phyloP scores from a whole-genome alignment of 2,888 invertebrate species.

The Pyrgus malvae region DNA sequence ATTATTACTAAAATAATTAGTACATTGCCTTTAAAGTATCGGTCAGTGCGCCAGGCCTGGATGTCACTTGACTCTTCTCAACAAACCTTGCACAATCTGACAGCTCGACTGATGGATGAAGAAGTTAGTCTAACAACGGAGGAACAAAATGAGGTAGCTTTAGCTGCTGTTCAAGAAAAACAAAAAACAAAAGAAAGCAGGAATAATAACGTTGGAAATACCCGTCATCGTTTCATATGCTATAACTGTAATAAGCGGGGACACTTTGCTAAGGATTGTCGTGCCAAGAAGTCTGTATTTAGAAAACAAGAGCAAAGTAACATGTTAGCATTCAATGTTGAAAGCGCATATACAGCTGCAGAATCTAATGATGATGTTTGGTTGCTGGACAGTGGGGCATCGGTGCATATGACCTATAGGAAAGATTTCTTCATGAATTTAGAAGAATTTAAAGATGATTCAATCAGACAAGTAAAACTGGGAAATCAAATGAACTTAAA shows the following conservation, averaged over 20 bases:
- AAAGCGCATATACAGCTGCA: constrained; percentile 10
- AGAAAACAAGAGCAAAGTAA: constrained; percentile 28
- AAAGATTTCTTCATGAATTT: too few relatives aligned
- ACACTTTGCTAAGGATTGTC: constrained; percentile 39
- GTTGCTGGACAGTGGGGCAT: constrained; percentile 39
- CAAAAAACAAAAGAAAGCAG: too few relatives aligned
- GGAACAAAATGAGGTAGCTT: constrained; percentile 33
- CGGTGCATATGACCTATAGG: constrained; percentile 36
- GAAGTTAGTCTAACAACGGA: constrained; percentile 28
- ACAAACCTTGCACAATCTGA: constrained; percentile 34
- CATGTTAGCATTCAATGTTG: constrained; percentile 36
- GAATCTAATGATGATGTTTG: constrained; percentile 22
- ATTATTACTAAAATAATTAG: constrained; percentile 42
- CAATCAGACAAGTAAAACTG: constrained; percentile 33
- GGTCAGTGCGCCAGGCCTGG: constrained; percentile 39
- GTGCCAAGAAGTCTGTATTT: constrained; percentile 27
- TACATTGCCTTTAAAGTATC: constrained; percentile 36
- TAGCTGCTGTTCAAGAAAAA: constrained; percentile 30
- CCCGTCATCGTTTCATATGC: constrained; percentile 36
- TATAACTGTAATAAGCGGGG: constrained; percentile 39
- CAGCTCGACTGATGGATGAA: constrained; percentile 36
- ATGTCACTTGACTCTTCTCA: constrained; percentile 34
- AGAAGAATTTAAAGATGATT: too few relatives aligned
- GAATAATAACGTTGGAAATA: constrained; percentile 6
- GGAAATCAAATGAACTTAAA: constrained; percentile 36